Percentiles rank a stretch among this genome's conserved stretches.
phyloP scores from a whole-genome alignment of 2,113 vertebrate genomes.

The Regulus satrapa region DNA sequence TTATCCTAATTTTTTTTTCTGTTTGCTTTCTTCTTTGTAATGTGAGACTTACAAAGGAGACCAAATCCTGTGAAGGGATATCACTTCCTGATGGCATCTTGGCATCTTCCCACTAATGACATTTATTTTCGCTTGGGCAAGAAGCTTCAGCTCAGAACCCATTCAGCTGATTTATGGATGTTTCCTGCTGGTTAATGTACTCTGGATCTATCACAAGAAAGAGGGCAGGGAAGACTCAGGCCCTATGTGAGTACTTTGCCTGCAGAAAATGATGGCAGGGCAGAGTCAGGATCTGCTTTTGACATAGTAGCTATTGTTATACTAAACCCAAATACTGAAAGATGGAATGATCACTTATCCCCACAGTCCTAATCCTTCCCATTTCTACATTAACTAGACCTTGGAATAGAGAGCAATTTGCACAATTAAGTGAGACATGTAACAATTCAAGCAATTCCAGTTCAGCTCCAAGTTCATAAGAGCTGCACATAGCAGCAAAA shows the following conservation, averaged over 20 bases:
- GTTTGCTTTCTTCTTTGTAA: background rate
- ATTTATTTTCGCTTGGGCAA: background rate
- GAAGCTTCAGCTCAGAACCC: background rate
- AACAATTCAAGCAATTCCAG: slow-evolving; percentile 14
- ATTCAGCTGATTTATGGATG: background rate
- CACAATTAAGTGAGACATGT: background rate
- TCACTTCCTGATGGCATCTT: background rate
- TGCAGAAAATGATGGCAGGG: background rate
- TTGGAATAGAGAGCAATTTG: slow-evolving; percentile 42
- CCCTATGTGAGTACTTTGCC: background rate
- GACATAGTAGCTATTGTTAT: slow-evolving; percentile 14
- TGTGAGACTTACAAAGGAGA: background rate
- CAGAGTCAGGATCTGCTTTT: background rate
- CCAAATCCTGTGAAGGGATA: background rate
- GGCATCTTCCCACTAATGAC: background rate
- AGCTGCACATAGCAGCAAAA: background rate
- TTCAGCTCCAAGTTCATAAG: slow-evolving; percentile 12
- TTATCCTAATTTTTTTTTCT: background rate
- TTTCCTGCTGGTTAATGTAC: background rate
- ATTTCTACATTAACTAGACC: slow-evolving; percentile 30
- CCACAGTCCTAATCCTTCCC: slow-evolving; percentile 35
- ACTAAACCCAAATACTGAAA: slow-evolving; percentile 29
- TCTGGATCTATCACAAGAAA: background rate
- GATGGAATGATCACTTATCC: background rate
- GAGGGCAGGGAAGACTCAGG: background rate